These are phyloP conservation scores for Callyntrura sp. DNA, from an alignment of 2,888 invertebrate species.

Conservation along the genomic window DNA sequence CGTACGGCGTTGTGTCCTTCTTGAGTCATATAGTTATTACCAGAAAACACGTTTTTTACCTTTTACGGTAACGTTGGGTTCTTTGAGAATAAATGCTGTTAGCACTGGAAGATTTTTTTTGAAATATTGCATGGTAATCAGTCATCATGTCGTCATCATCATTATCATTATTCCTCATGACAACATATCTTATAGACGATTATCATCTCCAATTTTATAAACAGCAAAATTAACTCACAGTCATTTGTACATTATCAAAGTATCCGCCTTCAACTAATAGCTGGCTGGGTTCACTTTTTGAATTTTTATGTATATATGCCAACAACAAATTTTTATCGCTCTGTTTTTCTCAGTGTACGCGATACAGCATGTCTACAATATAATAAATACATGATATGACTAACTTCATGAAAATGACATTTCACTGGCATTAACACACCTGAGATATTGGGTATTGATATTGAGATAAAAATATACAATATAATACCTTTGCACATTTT, in stretches of 20 bases:
- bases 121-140: conserved; percentile 70
- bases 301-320: neutral
- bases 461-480: too few relatives aligned
- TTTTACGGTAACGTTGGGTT: conserved; percentile 72
- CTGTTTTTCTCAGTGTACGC: too few relatives aligned
- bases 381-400: too few relatives aligned
- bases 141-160: conserved; percentile 73
- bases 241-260: neutral
- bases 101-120: conserved; percentile 32
- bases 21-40: conserved; percentile 6
- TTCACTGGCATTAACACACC: too few relatives aligned
- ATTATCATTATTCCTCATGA: conserved; percentile 53
- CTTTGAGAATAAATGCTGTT: neutral
- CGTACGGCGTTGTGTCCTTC: conserved; percentile 24
- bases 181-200: conserved; percentile 35
- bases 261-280: too few relatives aligned
- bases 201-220: conserved; percentile 55
- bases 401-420: too few relatives aligned
- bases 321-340: too few relatives aligned
- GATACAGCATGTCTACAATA: too few relatives aligned
- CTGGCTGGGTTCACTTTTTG: too few relatives aligned
- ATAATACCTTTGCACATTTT: too few relatives aligned
- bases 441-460: too few relatives aligned
- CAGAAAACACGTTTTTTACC: conserved; percentile 55
- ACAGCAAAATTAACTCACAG: conserved; percentile 51